Evolutionary conservation across 1,140 invertebrate genomes (phyloP).

Genomic region (Gonioctena quinquepunctata): DNA sequence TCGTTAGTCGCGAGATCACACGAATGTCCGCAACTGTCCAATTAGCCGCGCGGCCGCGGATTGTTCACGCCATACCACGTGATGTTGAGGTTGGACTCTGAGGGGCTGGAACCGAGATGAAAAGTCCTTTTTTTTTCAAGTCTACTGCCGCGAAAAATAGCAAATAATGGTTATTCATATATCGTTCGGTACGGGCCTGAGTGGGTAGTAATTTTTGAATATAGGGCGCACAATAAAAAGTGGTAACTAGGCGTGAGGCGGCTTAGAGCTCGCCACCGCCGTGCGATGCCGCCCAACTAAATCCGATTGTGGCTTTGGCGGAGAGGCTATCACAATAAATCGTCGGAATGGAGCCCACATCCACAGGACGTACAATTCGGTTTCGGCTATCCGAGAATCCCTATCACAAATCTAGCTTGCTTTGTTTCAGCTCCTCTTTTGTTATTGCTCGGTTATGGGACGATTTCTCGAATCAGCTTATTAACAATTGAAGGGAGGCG

Average conservation of each 20-base stretch:
- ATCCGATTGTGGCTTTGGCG: constrained; percentile 42
- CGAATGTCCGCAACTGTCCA: too few relatives aligned
- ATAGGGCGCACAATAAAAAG: constrained; percentile 39
- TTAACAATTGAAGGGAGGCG: not conserved
- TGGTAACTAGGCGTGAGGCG: constrained; percentile 29
- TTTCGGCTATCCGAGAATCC: constrained; percentile 40
- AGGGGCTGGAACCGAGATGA: too few relatives aligned
- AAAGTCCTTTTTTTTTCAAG: too few relatives aligned
- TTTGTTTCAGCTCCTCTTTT: constrained; percentile 17
- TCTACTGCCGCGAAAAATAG: too few relatives aligned
- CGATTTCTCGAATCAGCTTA: not conserved
- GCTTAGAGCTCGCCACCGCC: not conserved
- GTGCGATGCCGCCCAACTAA: constrained; percentile 30
- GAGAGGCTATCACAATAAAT: constrained; percentile 52
- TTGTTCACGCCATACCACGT: too few relatives aligned
- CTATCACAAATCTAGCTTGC: constrained; percentile 42
- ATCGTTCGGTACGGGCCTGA: too few relatives aligned
- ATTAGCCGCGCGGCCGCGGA: too few relatives aligned
- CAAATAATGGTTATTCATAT: too few relatives aligned
- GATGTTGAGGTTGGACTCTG: too few relatives aligned
- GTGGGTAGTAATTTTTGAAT: constrained; percentile 45
- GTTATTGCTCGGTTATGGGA: not conserved
- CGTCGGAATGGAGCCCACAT: constrained; percentile 42
- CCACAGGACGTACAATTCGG: constrained; percentile 50
- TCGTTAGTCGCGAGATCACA: too few relatives aligned